phyloP scores from a whole-genome alignment of 2,797 vertebrate species.

The Nasua narica region DNA sequence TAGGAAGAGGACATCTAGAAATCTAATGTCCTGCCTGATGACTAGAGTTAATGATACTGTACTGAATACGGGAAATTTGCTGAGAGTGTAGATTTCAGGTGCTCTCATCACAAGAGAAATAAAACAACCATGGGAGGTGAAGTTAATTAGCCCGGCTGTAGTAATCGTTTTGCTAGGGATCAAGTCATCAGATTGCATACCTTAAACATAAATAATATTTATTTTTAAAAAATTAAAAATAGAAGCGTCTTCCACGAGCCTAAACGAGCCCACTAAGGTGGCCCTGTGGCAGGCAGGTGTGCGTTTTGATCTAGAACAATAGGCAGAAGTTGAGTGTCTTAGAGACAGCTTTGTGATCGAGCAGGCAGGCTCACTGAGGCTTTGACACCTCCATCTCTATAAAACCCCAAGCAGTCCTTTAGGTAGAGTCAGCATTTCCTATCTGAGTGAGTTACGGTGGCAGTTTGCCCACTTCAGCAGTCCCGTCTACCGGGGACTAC shows the following conservation, averaged over 20 bases:
- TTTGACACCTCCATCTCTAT: neutral
- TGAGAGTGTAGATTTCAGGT: neutral
- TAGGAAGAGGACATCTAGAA: neutral
- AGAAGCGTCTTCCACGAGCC: neutral
- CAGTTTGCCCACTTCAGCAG: neutral
- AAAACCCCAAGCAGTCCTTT: neutral
- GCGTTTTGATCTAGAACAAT: neutral
- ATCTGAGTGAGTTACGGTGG: neutral
- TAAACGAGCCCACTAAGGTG: neutral
- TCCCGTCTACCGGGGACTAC: fast-evolving
- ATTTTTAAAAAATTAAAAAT: neutral
- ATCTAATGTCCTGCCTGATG: too few species aligned
- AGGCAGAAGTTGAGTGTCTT: neutral
- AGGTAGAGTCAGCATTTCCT: neutral
- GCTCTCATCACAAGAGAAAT: neutral
- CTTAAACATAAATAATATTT: neutral
- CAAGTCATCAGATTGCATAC: neutral
- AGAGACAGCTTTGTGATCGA: neutral
- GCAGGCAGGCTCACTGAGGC: neutral
- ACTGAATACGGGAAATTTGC: neutral
- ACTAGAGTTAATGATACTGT: neutral
- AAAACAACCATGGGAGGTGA: neutral
- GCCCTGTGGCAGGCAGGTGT: fast-evolving
- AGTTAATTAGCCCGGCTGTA: neutral
- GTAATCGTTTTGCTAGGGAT: neutral